These are phyloP conservation scores for Hypanus sabinus DNA, from an alignment of 2,113 vertebrate species.

Conservation along the genomic window DNA sequence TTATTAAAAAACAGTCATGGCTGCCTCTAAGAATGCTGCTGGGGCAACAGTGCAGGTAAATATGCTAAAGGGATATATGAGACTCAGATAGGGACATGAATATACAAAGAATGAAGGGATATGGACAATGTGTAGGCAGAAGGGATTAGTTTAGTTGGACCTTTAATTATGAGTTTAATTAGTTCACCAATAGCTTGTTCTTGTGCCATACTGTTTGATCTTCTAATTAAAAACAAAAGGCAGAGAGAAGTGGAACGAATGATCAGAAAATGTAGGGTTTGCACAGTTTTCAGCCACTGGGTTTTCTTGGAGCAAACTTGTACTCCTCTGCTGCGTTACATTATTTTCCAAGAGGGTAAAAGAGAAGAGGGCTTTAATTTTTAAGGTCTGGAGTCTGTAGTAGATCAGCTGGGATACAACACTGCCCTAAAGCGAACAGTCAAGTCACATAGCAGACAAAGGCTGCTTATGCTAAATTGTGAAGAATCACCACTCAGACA, in stretches of 20 bases:
- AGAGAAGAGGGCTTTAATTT: background rate
- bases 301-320: background rate
- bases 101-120: too few relatives aligned
- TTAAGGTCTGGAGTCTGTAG: background rate
- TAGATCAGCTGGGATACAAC: background rate
- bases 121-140: too few relatives aligned
- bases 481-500: slow-evolving; percentile 6
- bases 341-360: background rate
- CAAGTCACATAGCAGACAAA: background rate
- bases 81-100: too few relatives aligned
- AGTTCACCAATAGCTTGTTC: too few relatives aligned
- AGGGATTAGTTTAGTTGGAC: too few relatives aligned
- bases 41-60: too few relatives aligned
- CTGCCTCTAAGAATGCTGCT: too few relatives aligned
- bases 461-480: background rate
- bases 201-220: too few relatives aligned
- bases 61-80: too few relatives aligned
- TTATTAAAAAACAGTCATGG: too few relatives aligned
- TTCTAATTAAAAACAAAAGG: background rate
- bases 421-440: slow-evolving; percentile 26
- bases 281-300: background rate
- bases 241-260: background rate
- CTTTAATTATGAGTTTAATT: too few relatives aligned
- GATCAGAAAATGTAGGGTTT: background rate
- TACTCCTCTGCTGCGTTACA: background rate